Conservation (phyloP, 1,140 invertebrate species). For the Cryptotermes secundus region DNA sequence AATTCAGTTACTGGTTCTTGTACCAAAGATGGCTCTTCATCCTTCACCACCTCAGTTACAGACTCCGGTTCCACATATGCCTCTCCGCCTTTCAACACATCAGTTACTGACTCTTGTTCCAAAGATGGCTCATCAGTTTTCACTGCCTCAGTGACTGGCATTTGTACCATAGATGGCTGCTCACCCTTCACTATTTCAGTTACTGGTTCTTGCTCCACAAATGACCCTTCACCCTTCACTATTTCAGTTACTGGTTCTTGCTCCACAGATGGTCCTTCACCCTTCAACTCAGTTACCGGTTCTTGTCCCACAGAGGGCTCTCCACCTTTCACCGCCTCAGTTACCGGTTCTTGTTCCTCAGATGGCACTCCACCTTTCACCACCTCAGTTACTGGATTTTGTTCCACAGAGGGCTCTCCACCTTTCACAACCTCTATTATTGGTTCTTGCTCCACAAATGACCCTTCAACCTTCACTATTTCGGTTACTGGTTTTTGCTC, state of each 20-base stretch:
- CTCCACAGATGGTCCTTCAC: not conserved
- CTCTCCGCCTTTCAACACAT: not conserved
- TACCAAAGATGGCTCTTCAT: not conserved
- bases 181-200: not conserved
- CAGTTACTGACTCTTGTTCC: not conserved
- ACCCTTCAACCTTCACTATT: not conserved
- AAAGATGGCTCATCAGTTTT: not conserved
- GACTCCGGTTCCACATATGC: not conserved
- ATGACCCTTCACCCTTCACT: slow-evolving; percentile 15
- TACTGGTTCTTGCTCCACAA: not conserved
- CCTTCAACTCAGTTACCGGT: not conserved
- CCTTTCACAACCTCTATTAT: not conserved
- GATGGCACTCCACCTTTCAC: slow-evolving; percentile 3
- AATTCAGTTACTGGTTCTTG: not conserved
- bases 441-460: not conserved
- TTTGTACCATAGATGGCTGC: not conserved
- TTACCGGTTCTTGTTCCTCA: slow-evolving; percentile 38
- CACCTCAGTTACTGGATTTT: slow-evolving; percentile 25
- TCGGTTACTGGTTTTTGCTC: no score
- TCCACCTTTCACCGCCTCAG: slow-evolving; percentile 36
- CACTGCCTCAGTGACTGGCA: not conserved
- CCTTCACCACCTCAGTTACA: not conserved
- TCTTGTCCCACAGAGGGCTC: slow-evolving; percentile 31
- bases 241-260: not conserved
- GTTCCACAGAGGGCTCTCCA: not conserved